Percentiles rank a stretch among this genome's conserved stretches.
Evolutionary conservation across 2,888 invertebrate genomes (phyloP).

Genomic region (Cheiracanthium punctorium): DNA sequence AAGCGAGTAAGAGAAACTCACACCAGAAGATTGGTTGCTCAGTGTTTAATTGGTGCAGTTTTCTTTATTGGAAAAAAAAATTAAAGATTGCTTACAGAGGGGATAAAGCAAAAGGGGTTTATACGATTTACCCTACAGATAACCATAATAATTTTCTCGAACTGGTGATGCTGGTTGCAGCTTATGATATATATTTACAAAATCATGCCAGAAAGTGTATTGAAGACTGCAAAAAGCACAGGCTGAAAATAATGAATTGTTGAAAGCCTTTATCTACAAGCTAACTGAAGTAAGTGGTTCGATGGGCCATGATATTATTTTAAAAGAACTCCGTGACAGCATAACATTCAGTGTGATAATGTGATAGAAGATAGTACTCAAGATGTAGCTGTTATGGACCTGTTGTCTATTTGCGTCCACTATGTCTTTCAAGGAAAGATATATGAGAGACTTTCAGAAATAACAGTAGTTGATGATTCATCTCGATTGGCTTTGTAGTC

Average conservation of each 20-base stretch:
- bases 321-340: not conserved
- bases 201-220: not conserved
- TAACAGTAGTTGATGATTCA: not conserved
- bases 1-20: not conserved
- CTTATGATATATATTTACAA: not conserved
- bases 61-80: slow-evolving; percentile 3
- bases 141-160: slow-evolving; percentile 8
- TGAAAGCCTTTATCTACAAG: not conserved
- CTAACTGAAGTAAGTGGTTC: not conserved
- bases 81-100: not conserved
- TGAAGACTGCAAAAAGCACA: slow-evolving; percentile 5
- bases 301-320: not conserved
- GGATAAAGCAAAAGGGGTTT: slow-evolving; percentile 2
- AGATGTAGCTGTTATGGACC: slow-evolving; percentile 21
- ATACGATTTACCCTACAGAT: not conserved
- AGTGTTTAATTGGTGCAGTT: not conserved
- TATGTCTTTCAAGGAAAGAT: not conserved
- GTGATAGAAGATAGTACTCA: slow-evolving; percentile 5
- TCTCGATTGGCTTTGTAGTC: slow-evolving; percentile 1
- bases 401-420: not conserved
- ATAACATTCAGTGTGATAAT: not conserved
- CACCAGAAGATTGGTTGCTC: not conserved
- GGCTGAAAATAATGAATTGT: slow-evolving; percentile 5
- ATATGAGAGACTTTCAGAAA: slow-evolving; percentile 4
- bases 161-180: not conserved